A percentile compares a stretch with the other conserved stretches of the same genome.
Evolutionary conservation across 2,113 vertebrate species (phyloP).

Genomic region (Hemibagrus wyckioides): DNA sequence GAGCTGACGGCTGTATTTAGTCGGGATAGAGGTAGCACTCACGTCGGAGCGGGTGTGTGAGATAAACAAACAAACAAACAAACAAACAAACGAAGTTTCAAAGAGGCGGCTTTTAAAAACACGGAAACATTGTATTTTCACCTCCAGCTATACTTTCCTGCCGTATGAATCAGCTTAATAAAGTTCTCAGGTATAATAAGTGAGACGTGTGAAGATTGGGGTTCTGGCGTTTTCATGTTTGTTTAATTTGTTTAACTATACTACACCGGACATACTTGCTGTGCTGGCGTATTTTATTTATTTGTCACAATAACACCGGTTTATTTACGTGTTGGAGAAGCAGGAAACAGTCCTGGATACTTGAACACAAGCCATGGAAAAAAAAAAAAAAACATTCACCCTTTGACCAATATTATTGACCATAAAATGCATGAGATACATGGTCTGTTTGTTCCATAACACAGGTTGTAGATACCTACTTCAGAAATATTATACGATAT

Average conservation of each 20-base stretch:
- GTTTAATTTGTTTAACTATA: not conserved
- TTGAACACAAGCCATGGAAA: not conserved
- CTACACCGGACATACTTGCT: not conserved
- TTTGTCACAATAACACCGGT: not conserved
- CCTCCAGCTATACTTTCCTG: not conserved
- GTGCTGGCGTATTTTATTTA: not conserved
- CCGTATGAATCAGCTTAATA: not conserved
- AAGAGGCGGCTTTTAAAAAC: not conserved
- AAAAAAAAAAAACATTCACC: conserved; percentile 39
- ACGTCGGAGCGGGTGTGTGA: not conserved
- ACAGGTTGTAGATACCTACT: not conserved
- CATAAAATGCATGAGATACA: conserved; percentile 1
- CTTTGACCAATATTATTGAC: conserved; percentile 56
- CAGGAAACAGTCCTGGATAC: conserved; percentile 2
- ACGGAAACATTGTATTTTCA: not conserved
- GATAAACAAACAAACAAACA: too few relatives aligned
- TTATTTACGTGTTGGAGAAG: not conserved
- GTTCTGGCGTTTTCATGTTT: not conserved
- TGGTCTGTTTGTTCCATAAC: not conserved
- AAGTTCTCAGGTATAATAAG: not conserved
- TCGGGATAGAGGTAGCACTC: not conserved
- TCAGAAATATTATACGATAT: not conserved
- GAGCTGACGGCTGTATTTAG: not conserved
- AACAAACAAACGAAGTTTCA: not conserved
- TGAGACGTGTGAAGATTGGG: not conserved